Evolutionary conservation across 2,797 vertebrate species (phyloP).

Genomic region (Etheostoma nigrum): DNA sequence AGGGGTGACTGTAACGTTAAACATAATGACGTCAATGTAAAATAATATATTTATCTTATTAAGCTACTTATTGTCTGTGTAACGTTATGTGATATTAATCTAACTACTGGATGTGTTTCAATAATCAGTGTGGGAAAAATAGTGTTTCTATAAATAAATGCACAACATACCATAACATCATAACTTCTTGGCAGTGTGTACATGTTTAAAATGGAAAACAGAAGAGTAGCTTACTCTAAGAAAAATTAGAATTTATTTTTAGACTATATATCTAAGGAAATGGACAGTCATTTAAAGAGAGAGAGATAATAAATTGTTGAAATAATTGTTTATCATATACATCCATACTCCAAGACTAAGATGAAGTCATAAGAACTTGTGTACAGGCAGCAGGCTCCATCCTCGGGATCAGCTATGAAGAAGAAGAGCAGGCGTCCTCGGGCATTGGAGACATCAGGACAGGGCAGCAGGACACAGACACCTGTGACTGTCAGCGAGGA

Average conservation of each 20-base stretch:
- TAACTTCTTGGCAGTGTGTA: not conserved
- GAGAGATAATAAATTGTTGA: not conserved
- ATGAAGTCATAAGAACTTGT: not conserved
- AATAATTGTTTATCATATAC: not conserved
- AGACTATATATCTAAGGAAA: not conserved
- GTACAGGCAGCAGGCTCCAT: slow-evolving; percentile 11
- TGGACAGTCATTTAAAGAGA: not conserved
- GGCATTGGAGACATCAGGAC: slow-evolving; percentile 61
- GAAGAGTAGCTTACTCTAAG: not conserved
- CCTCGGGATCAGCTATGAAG: slow-evolving; percentile 73
- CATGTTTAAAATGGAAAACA: not conserved
- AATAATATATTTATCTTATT: too few species aligned
- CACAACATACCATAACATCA: not conserved
- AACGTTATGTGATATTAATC: not conserved
- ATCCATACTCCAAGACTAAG: too few species aligned
- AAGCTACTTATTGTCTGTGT: too few species aligned
- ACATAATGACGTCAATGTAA: not conserved
- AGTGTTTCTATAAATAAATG: not conserved
- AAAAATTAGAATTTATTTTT: not conserved
- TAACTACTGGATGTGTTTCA: too few species aligned
- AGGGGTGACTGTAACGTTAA: too few species aligned
- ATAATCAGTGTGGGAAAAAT: too few species aligned
- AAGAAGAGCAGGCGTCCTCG: slow-evolving; percentile 84
- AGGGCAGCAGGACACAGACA: slow-evolving; percentile 45
- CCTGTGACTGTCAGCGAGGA: slow-evolving; percentile 22